Evolutionary conservation across 2,797 vertebrate genomes (phyloP).

Genomic region (Tamandua tetradactyla): DNA sequence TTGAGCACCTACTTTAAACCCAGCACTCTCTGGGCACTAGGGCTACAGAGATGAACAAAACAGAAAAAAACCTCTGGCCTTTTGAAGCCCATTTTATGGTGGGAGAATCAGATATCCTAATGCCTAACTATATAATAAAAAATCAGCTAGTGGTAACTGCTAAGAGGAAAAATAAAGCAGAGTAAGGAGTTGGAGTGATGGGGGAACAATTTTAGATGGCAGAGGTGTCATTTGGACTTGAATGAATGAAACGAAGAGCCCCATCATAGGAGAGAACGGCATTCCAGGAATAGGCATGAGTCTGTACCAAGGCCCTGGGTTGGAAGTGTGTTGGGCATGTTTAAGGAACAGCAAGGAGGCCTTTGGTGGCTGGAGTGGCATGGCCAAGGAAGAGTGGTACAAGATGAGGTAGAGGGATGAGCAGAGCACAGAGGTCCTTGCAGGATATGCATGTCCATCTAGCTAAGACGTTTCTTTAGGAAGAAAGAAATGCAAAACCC

Average conservation of each 20-base stretch:
- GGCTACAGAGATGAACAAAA: background rate
- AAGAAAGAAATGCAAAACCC: background rate
- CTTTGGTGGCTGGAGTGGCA: rapidly evolving
- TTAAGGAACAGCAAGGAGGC: background rate
- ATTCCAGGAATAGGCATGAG: background rate
- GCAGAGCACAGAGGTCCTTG: background rate
- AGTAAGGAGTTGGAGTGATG: background rate
- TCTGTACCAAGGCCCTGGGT: background rate
- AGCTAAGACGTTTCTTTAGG: background rate
- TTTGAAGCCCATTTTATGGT: background rate
- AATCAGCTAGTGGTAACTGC: background rate
- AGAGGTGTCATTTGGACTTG: background rate
- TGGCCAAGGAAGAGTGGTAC: background rate
- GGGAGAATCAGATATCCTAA: too few species aligned
- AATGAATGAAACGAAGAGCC: background rate
- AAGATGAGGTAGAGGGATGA: background rate
- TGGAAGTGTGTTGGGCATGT: background rate
- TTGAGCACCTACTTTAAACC: background rate
- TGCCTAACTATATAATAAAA: background rate
- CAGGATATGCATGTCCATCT: background rate
- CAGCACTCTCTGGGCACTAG: background rate
- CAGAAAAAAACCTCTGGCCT: background rate
- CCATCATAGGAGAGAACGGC: background rate
- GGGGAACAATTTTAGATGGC: background rate
- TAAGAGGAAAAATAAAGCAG: background rate